Conservation (phyloP, 2,797 vertebrate species). For the Simalia tracyae region DNA sequence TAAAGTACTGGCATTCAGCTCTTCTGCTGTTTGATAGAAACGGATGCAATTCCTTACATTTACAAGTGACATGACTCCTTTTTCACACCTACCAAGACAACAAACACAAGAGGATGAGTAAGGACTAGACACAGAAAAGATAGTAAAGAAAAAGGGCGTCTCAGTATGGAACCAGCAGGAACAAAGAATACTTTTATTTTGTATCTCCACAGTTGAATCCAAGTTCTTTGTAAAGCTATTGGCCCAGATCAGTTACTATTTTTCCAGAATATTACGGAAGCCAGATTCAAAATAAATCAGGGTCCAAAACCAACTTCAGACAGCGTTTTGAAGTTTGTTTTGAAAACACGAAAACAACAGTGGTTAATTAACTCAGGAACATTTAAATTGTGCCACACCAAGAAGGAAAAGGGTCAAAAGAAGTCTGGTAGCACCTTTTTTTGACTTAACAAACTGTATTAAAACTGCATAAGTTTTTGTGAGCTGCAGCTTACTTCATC, state of each 20-base stretch:
- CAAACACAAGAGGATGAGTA: conserved; percentile 17
- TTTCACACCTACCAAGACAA: conserved; percentile 86
- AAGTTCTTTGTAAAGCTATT: neutral
- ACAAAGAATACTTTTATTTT: neutral
- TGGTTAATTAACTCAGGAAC: neutral
- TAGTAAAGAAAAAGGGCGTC: neutral
- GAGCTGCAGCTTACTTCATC: neutral
- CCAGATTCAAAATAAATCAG: neutral
- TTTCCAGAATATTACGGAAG: neutral
- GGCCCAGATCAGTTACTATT: neutral
- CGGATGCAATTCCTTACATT: conserved; percentile 98
- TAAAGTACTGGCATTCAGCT: conserved; percentile 88
- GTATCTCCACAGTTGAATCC: neutral
- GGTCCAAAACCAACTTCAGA: neutral
- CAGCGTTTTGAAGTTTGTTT: neutral
- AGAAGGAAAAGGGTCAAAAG: neutral
- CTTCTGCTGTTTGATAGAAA: conserved; percentile 98
- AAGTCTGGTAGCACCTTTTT: neutral
- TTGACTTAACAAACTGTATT: neutral
- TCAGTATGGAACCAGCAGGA: neutral
- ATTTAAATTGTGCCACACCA: neutral
- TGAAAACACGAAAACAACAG: neutral
- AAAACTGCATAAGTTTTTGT: neutral
- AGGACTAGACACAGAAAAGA: neutral
- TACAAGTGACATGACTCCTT: conserved; percentile 96